A percentile compares a stretch with the other conserved stretches of the same genome.
Conservation (phyloP, 1,140 invertebrate species). For the honey bee (Apis mellifera) region DNA sequence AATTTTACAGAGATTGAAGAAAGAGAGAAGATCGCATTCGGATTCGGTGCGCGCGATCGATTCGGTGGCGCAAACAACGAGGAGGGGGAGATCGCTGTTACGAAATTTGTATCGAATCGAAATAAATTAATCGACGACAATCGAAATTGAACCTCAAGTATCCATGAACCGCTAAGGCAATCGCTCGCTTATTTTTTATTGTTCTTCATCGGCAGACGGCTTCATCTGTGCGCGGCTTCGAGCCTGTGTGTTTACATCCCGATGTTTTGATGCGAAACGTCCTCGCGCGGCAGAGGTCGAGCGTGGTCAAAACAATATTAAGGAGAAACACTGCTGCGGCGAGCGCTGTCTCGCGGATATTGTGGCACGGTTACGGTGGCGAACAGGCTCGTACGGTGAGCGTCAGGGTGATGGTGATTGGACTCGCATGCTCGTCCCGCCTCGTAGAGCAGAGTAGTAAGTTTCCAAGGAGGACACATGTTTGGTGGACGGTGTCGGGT, state of each 20-base stretch:
- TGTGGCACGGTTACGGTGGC: conserved; percentile 28
- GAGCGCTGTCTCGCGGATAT: background rate
- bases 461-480: conserved; percentile 68
- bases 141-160: conserved; percentile 24
- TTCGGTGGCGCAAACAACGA: too few relatives aligned
- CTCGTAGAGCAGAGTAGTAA: conserved; percentile 54
- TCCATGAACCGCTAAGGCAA: conserved; percentile 64
- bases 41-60: too few relatives aligned
- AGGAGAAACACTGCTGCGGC: background rate
- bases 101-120: too few relatives aligned
- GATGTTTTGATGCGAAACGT: background rate
- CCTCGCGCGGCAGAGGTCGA: background rate
- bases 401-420: conserved; percentile 75
- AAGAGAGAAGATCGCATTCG: too few relatives aligned
- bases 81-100: too few relatives aligned
- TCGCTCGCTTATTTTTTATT: conserved; percentile 76
- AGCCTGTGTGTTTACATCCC: background rate
- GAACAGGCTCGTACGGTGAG: conserved; percentile 34
- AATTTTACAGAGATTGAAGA: too few relatives aligned
- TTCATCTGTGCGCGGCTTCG: background rate
- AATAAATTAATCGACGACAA: conserved; percentile 9
- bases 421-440: conserved; percentile 61
- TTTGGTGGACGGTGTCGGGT: conserved; percentile 65
- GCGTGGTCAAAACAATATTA: too few relatives aligned
- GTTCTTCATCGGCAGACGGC: conserved; percentile 69